Evolutionary conservation across 1,140 invertebrate genomes (phyloP).

Genomic region (Drosophila parvula): DNA sequence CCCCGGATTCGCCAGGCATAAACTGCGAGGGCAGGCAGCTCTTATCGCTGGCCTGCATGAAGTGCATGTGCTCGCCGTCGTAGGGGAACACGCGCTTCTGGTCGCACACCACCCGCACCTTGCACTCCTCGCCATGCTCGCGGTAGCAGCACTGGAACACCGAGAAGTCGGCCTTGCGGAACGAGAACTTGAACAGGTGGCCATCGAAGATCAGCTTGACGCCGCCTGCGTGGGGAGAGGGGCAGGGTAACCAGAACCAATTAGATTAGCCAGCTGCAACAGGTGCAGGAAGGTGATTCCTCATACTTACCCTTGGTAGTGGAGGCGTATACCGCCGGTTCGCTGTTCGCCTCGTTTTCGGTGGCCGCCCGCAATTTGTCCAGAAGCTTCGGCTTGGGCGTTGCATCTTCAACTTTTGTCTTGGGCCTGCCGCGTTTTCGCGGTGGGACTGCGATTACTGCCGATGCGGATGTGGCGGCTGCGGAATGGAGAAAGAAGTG

Average conservation of each 20-base stretch:
- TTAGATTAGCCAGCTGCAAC: not conserved
- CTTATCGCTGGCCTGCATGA: constrained; percentile 78
- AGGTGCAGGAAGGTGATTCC: not conserved
- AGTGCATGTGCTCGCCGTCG: constrained; percentile 77
- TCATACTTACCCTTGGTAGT: constrained; percentile 74
- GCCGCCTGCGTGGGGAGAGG: constrained; percentile 46
- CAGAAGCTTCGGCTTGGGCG: constrained; percentile 62
- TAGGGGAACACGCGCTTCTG: constrained; percentile 78
- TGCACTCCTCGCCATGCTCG: constrained; percentile 76
- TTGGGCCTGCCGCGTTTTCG: constrained; percentile 71
- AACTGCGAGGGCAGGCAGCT: constrained; percentile 76
- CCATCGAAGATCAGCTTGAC: constrained; percentile 77
- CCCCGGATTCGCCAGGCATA: constrained; percentile 52
- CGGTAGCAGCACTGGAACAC: constrained; percentile 82
- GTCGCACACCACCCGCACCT: constrained; percentile 77
- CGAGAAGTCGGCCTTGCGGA: constrained; percentile 73
- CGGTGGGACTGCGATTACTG: constrained; percentile 55
- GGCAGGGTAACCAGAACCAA: not conserved
- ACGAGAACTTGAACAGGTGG: constrained; percentile 77
- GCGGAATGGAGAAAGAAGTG: constrained; percentile 31
- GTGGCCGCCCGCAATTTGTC: constrained; percentile 65
- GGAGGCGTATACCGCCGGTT: constrained; percentile 75
- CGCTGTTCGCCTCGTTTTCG: constrained; percentile 51
- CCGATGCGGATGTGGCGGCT: constrained; percentile 33
- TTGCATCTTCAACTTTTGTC: constrained; percentile 48